Evolutionary conservation across 2,888 invertebrate genomes (phyloP), one percentile per base, ranked within the genome.

Genomic region (Argyra leucocephala): DNA sequence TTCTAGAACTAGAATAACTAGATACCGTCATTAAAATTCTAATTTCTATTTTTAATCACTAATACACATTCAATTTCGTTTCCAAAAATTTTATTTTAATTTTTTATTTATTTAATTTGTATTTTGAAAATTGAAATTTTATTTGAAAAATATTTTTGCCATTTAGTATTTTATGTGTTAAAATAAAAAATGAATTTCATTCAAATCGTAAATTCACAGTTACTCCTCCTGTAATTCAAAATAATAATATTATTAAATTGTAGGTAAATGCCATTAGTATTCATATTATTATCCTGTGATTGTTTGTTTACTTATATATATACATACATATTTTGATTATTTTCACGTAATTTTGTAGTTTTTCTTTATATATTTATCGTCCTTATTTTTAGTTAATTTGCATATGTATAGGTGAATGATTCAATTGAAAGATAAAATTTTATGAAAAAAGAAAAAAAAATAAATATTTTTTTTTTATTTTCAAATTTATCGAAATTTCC

Each of bases 401-500:
- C 48, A 48, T 48, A 48, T 48, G 48, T 48, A 48, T 48, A 48
- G 48, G 18, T 48, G 18, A 48, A 18, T 2, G n/a, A 18, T 48
- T n/a, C 48, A n/a, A 48, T 48, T 48, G 48, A 48, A 48, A 5
- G 48, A 48, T 48, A 48, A 48, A 9, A 48, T 48, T 48, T 48
- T 18, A 48, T 18, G 12, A 48, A 18, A 48, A 48, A 48, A 31
- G 31, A 31, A 31, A 6, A 31, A 37, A 37, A 37, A 37, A 37
- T 12, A 12, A 9, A 37, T 26, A 26, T 10, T 10, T 12, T 48
- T 15, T 12, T 48, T 12, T 12, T 9, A 18, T n/a, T 48, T 48
- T 48, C n/a, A n/a, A 48, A 48, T 48, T 48, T 48, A 48, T 48
- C n/a, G 48, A 48, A 48, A 48, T 48, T 48, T 48, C 48, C 48